Conservation (phyloP, 2,888 invertebrate species). For the Dryococelus australis region DNA sequence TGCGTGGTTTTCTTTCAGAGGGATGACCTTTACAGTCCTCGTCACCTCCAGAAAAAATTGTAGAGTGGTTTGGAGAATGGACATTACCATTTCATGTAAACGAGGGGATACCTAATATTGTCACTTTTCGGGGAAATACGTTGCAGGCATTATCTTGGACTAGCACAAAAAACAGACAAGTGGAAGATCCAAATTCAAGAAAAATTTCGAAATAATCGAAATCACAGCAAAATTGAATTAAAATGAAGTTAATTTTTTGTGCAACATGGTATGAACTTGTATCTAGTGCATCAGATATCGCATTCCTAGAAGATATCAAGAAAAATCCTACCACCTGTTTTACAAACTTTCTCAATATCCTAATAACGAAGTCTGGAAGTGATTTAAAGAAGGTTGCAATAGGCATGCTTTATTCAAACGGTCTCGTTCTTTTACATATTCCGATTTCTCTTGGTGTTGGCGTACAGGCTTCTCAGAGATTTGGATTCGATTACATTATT, state of each 20-base stretch:
- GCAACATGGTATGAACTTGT: not conserved
- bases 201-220: conserved; percentile 21
- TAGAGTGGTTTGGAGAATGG: conserved; percentile 16
- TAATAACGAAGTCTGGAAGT: no score
- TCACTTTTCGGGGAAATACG: conserved; percentile 7
- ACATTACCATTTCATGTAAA: conserved; percentile 1
- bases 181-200: not conserved
- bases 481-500: not conserved
- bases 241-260: conserved; percentile 18
- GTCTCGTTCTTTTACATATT: conserved; percentile 17
- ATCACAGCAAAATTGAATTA: conserved; percentile 11
- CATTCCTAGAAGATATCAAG: no score
- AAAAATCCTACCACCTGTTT: conserved; percentile 16
- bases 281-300: conserved; percentile 23
- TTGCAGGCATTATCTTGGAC: not conserved
- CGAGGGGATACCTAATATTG: conserved; percentile 5
- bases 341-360: not conserved
- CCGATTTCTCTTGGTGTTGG: conserved; percentile 21
- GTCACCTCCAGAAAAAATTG: conserved; percentile 26
- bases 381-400: conserved; percentile 22
- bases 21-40: conserved; percentile 20
- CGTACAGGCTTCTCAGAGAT: conserved; percentile 20
- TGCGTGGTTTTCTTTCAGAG: not conserved
- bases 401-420: not conserved
- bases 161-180: conserved; percentile 21